Percentiles rank a stretch among this genome's conserved stretches.
phyloP scores from a whole-genome alignment of 2,888 invertebrate genomes.

The Allophyes oxyacanthae region DNA sequence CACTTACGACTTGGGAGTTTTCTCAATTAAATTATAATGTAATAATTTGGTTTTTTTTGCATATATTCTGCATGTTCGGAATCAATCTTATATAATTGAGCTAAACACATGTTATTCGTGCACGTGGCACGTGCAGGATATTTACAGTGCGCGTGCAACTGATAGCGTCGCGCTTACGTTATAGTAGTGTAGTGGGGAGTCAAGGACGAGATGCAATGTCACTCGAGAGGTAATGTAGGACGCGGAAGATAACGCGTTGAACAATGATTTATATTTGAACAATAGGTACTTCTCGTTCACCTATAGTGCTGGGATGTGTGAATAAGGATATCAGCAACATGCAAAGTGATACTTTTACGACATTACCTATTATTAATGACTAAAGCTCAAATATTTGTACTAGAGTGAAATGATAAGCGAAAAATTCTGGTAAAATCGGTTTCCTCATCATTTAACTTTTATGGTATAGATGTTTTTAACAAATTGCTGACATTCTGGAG shows the following conservation, averaged over 20 bases:
- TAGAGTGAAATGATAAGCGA: conserved; percentile 10
- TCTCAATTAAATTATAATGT: conserved; percentile 30
- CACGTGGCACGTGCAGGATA: conserved; percentile 81
- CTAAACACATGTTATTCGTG: conserved; percentile 60
- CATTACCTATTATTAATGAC: conserved; percentile 4
- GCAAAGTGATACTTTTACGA: conserved; percentile 31
- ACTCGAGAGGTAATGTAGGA: conserved; percentile 66
- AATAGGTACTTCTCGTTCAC: conserved; percentile 27
- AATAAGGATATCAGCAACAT: conserved; percentile 31
- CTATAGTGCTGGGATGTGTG: conserved; percentile 19
- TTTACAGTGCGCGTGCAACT: conserved; percentile 83
- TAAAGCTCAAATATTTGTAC: conserved; percentile 20
- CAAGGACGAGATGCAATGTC: conserved; percentile 81
- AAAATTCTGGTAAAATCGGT: conserved; percentile 10
- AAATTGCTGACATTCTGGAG: too few species aligned
- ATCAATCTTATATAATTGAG: conserved; percentile 49
- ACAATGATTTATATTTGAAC: conserved; percentile 48
- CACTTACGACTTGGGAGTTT: conserved; percentile 18
- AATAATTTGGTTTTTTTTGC: conserved; percentile 37
- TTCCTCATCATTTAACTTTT: conserved; percentile 1
- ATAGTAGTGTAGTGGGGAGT: conserved; percentile 69
- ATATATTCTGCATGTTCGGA: conserved; percentile 32
- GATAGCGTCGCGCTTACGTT: conserved; percentile 76
- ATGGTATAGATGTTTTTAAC: not conserved
- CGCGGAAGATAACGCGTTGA: conserved; percentile 68